Evolutionary conservation across 2,113 vertebrate genomes (phyloP).

Genomic region (Myotis davidii): DNA sequence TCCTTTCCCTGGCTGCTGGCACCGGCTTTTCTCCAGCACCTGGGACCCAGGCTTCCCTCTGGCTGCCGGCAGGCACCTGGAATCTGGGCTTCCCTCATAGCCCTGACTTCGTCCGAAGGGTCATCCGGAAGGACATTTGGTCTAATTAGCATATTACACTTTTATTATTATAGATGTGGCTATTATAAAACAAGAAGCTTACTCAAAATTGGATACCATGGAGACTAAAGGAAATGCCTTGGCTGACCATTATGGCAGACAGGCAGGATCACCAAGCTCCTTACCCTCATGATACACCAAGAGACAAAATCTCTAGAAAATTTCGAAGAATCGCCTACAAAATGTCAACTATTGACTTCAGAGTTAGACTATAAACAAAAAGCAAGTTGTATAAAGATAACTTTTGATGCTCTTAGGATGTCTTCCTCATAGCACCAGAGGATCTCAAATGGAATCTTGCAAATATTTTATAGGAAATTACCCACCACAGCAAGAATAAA

Average conservation of each 20-base stretch:
- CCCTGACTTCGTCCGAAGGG: too few species aligned
- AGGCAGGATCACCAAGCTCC: not conserved
- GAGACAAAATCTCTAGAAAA: not conserved
- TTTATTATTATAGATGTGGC: not conserved
- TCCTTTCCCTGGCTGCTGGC: too few species aligned
- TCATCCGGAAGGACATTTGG: too few species aligned
- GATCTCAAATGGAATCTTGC: not conserved
- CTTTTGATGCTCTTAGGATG: not conserved
- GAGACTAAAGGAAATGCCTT: not conserved
- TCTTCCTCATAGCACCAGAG: not conserved
- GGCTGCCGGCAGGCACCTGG: too few species aligned
- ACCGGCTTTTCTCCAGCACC: too few species aligned
- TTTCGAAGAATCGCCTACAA: not conserved
- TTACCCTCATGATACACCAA: not conserved
- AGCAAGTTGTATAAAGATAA: not conserved
- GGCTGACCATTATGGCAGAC: not conserved
- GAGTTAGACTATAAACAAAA: not conserved
- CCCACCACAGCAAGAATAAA: not conserved
- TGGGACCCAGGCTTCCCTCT: too few species aligned
- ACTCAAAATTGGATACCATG: not conserved
- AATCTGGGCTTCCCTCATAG: too few species aligned
- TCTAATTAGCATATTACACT: too few species aligned
- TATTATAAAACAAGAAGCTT: not conserved
- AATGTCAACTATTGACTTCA: not conserved
- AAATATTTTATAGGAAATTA: not conserved